phyloP scores from a whole-genome alignment of 2,888 invertebrate genomes.

The Chironomus riparius region DNA sequence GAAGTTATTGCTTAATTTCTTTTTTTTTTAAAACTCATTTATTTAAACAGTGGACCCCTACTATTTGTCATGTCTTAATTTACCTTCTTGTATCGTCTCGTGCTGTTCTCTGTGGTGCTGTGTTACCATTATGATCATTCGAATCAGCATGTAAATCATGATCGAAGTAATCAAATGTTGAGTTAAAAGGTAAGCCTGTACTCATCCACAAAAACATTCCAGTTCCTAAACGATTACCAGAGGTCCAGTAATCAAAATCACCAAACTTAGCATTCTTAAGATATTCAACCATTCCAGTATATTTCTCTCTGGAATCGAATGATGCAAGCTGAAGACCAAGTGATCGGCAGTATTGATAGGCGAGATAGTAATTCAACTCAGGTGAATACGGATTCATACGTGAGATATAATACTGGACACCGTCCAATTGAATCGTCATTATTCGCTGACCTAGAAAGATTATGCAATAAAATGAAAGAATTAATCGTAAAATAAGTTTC shows the following conservation, averaged over 20 bases:
- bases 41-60: no score
- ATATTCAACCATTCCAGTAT: slow-evolving; percentile 73
- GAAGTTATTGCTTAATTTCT: no score
- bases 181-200: slow-evolving; percentile 76
- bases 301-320: slow-evolving; percentile 79
- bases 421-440: slow-evolving; percentile 76
- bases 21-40: no score
- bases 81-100: slow-evolving; percentile 55
- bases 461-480: not conserved
- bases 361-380: slow-evolving; percentile 75
- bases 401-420: slow-evolving; percentile 76
- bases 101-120: slow-evolving; percentile 68
- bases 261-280: slow-evolving; percentile 74
- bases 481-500: not conserved
- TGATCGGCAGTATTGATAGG: slow-evolving; percentile 81
- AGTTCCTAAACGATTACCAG: slow-evolving; percentile 76
- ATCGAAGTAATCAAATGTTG: slow-evolving; percentile 76
- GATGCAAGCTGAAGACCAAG: slow-evolving; percentile 75
- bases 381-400: slow-evolving; percentile 82
- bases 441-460: slow-evolving; percentile 68
- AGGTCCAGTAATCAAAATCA: slow-evolving; percentile 81
- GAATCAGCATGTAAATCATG: slow-evolving; percentile 50
- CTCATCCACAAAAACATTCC: slow-evolving; percentile 88
- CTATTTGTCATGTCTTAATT: not conserved
- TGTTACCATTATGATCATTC: slow-evolving; percentile 60